Conservation (phyloP, 2,888 invertebrate genomes). For the Bombylius major region DNA sequence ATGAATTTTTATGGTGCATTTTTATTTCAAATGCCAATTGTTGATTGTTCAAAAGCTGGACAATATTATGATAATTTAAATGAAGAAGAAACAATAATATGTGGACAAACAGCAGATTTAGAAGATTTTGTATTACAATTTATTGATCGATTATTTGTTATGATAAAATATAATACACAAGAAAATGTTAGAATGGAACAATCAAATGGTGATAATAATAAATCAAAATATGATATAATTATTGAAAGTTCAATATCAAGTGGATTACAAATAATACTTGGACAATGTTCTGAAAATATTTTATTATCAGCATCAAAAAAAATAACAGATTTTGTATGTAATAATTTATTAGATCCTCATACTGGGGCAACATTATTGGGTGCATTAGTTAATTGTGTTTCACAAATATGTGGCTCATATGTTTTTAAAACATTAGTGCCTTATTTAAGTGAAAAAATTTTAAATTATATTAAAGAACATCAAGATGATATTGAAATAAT, state of each 20-base stretch:
- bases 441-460: constrained; percentile 52
- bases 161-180: constrained; percentile 57
- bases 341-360: constrained; percentile 67
- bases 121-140: constrained; percentile 83
- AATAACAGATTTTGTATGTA: constrained; percentile 58
- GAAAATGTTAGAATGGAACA: constrained; percentile 56
- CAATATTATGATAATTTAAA: constrained; percentile 54
- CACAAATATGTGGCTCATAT: constrained; percentile 52
- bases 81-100: constrained; percentile 61
- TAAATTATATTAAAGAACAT: constrained; percentile 45
- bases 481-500: constrained; percentile 52
- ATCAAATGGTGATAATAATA: constrained; percentile 43
- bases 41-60: constrained; percentile 70
- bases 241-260: constrained; percentile 58
- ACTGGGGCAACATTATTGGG: constrained; percentile 73
- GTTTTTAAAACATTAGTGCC: constrained; percentile 63
- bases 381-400: constrained; percentile 53
- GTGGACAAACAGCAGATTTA: constrained; percentile 71
- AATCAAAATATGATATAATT: constrained; percentile 57
- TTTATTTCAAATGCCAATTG: constrained; percentile 64
- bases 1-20: constrained; percentile 68
- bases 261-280: constrained; percentile 53
- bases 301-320: constrained; percentile 57
- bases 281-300: constrained; percentile 56
- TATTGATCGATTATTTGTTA: constrained; percentile 59